Conservation (phyloP, 1,140 invertebrate species). For the Micrasema minimum region DNA sequence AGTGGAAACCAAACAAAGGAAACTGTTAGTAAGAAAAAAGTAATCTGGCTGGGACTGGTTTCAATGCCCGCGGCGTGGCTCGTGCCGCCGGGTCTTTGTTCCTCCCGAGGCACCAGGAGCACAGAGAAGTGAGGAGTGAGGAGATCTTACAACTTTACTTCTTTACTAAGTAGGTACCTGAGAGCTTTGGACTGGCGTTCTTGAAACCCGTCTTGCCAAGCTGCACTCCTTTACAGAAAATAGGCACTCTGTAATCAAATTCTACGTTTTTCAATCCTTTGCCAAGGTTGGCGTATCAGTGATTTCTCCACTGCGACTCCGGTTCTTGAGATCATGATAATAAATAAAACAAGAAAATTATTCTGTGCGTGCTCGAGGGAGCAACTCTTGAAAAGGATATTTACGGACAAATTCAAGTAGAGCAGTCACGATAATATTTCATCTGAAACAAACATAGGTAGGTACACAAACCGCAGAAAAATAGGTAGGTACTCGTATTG, state of each 20-base stretch:
- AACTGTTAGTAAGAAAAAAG: constrained; percentile 20
- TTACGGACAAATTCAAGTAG: constrained; percentile 1
- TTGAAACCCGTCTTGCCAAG: constrained; percentile 7
- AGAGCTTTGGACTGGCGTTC: not conserved
- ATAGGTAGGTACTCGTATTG: no score
- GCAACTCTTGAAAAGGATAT: constrained; percentile 3
- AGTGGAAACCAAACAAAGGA: constrained; percentile 30
- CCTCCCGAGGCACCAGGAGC: constrained; percentile 10
- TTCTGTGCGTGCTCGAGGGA: not conserved
- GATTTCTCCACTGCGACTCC: not conserved
- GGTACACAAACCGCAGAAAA: no score
- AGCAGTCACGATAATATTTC: constrained; percentile 1
- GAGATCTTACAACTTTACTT: constrained; percentile 18
- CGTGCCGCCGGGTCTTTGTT: constrained; percentile 49
- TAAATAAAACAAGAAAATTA: not conserved
- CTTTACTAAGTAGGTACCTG: not conserved
- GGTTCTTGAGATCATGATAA: not conserved
- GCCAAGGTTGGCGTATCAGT: no score
- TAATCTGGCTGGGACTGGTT: constrained; percentile 27
- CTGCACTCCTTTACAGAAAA: no score
- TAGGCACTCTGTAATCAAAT: no score
- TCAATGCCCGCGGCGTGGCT: constrained; percentile 45
- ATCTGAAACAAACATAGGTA: not conserved
- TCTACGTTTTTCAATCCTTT: no score
- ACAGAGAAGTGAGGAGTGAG: constrained; percentile 13